Conservation (phyloP, 2,888 invertebrate genomes). For the Carterocephalus palaemon region DNA sequence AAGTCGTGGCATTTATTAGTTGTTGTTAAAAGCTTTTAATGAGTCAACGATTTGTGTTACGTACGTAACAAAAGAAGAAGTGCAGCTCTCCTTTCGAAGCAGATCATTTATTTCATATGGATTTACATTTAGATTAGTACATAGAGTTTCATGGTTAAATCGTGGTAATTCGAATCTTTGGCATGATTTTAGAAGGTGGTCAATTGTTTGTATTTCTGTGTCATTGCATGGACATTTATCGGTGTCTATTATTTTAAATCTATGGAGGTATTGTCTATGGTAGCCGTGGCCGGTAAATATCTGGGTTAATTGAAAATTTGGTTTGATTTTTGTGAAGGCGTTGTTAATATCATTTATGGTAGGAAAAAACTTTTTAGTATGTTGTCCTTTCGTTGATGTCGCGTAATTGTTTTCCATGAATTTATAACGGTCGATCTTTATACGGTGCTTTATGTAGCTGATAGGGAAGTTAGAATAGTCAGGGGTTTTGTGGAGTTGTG, state of each 20-base stretch:
- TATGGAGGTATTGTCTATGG: constrained; percentile 19
- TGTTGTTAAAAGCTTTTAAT: neutral
- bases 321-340: neutral
- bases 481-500: neutral
- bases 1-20: too few species aligned
- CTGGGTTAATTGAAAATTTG: constrained; percentile 13
- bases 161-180: constrained; percentile 4
- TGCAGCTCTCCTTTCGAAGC: neutral
- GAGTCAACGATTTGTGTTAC: neutral
- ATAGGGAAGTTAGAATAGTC: constrained; percentile 18
- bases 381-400: neutral
- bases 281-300: constrained; percentile 22
- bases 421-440: neutral
- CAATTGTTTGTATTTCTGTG: constrained; percentile 2
- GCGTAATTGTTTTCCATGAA: neutral
- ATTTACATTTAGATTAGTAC: neutral
- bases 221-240: constrained; percentile 25
- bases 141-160: neutral
- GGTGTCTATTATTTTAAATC: constrained; percentile 18
- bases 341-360: neutral
- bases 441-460: constrained; percentile 11
- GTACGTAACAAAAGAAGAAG: neutral
- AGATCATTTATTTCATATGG: neutral
- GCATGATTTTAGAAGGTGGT: constrained; percentile 15
- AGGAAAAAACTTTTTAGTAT: neutral